These are phyloP conservation scores for Thermophis baileyi DNA, from an alignment of 2,113 vertebrate species.

Conservation along the genomic window DNA sequence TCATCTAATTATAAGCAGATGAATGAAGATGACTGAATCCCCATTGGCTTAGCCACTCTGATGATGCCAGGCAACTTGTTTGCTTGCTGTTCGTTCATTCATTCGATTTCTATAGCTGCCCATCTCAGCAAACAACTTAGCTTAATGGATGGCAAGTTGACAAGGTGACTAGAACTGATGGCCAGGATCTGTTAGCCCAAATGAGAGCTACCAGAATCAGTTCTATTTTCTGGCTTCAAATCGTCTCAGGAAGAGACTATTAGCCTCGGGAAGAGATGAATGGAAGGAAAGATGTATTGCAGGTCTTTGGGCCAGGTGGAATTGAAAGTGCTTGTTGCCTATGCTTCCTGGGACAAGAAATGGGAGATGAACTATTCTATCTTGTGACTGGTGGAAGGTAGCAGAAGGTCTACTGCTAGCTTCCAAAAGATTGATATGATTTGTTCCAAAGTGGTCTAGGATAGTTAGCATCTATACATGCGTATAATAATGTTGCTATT, in stretches of 20 bases:
- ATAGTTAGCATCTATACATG: not conserved
- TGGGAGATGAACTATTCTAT: not conserved
- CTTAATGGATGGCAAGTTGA: not conserved
- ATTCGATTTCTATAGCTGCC: too few species aligned
- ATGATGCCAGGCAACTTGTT: not conserved
- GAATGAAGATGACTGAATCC: not conserved
- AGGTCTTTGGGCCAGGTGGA: not conserved
- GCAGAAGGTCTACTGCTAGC: not conserved
- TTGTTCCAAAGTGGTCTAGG: constrained; percentile 4
- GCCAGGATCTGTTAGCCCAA: not conserved
- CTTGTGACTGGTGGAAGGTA: not conserved
- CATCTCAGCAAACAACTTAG: too few species aligned
- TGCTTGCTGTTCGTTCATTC: too few species aligned
- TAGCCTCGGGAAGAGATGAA: not conserved
- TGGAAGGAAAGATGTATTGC: not conserved
- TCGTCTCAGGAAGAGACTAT: not conserved
- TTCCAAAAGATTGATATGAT: not conserved
- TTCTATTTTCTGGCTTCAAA: not conserved
- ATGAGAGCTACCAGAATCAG: not conserved
- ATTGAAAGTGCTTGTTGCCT: not conserved
- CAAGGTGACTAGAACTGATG: not conserved
- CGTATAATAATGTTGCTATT: not conserved
- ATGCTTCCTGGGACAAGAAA: not conserved
- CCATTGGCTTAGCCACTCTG: not conserved
- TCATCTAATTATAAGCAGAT: not conserved